Evolutionary conservation across 23 tunicate species (phyloP).

Genomic region (Styela plicata): DNA sequence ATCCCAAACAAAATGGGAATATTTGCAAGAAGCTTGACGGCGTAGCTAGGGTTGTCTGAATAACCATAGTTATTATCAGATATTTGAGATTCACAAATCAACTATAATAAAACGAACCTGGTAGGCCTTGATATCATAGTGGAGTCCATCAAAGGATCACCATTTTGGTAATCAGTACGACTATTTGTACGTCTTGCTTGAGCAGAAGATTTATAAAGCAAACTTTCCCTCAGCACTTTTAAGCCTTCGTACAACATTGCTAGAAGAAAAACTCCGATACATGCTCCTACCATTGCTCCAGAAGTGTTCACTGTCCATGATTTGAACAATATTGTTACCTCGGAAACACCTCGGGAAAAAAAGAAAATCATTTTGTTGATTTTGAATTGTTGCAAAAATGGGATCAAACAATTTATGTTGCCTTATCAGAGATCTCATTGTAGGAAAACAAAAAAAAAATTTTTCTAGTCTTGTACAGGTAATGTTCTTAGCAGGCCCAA

Average conservation of each 20-base stretch:
- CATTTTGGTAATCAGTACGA: conserved; percentile 18
- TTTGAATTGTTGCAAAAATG: too few species aligned
- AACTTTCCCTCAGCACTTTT: conserved; percentile 75
- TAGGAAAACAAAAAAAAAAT: too few species aligned
- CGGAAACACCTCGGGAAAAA: conserved; percentile 35
- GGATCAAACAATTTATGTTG: too few species aligned
- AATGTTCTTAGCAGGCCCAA: too few species aligned
- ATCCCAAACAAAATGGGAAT: too few species aligned
- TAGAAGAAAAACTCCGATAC: conserved; percentile 74
- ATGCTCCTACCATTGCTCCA: conserved; percentile 91
- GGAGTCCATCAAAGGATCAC: conserved; percentile 28
- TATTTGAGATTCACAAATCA: too few species aligned
- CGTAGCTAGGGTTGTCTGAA: too few species aligned
- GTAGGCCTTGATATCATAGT: background rate
- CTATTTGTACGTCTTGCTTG: background rate
- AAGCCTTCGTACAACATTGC: conserved; percentile 94
- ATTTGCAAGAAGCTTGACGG: too few species aligned
- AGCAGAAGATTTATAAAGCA: conserved; percentile 29
- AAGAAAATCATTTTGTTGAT: too few species aligned
- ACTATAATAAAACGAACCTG: background rate
- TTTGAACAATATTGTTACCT: conserved; percentile 65
- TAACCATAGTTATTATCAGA: too few species aligned
- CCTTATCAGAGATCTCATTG: too few species aligned
- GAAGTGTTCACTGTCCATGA: conserved; percentile 61
- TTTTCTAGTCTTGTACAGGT: too few species aligned